Conservation (phyloP, 1,140 invertebrate species). For the Cryptotermes secundus region DNA sequence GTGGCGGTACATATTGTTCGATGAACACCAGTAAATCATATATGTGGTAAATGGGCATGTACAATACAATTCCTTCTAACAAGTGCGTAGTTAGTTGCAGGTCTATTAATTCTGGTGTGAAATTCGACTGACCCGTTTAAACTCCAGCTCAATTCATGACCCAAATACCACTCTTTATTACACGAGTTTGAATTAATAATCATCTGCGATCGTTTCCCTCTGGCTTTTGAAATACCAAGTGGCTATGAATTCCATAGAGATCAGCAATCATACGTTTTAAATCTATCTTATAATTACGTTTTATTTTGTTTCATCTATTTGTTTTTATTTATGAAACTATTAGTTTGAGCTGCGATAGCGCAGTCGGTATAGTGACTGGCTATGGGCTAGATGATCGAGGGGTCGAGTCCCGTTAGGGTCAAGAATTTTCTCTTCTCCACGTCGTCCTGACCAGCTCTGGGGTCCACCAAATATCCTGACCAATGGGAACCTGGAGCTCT, state of each 20-base stretch:
- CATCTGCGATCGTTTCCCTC: background rate
- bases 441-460: too few species aligned
- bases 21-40: background rate
- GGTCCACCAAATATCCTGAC: too few species aligned
- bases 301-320: too few species aligned
- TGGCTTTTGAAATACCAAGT: background rate
- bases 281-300: too few species aligned
- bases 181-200: conserved; percentile 2
- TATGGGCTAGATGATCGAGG: too few species aligned
- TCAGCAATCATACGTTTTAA: too few species aligned
- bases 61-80: background rate
- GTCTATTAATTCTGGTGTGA: background rate
- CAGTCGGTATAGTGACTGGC: too few species aligned
- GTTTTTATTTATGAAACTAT: too few species aligned
- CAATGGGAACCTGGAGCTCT: too few species aligned
- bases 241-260: background rate
- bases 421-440: too few species aligned
- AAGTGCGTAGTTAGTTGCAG: background rate
- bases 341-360: too few species aligned
- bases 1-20: background rate
- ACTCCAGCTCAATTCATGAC: background rate
- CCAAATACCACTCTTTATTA: background rate
- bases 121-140: background rate
- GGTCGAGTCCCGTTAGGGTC: too few species aligned
- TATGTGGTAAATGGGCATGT: background rate